Base-by-base conservation (phyloP, 2,888 invertebrate species). In the Minunthozetes semirufus region DNA sequence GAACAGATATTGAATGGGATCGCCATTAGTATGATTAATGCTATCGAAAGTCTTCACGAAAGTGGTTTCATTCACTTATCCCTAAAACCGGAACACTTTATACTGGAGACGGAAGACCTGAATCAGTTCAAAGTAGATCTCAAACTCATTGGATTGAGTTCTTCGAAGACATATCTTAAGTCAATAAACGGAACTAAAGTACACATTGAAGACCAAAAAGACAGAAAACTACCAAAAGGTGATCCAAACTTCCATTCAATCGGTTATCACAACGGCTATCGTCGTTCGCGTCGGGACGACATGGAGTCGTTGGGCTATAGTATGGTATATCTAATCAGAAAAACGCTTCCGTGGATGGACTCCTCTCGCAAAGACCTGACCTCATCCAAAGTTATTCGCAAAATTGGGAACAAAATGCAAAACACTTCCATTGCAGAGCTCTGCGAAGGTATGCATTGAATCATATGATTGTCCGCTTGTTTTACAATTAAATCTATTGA, bases 241-340 rank as follows among this genome's bases (percentile, higher is more conserved):
- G 33, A 50, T 19, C 50, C 56, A 29, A 50, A 56, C 27, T 71
- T 53, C 27, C 50, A 29, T 15, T 71, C 72, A 17, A 50, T 71
- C n/a, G 56, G 56, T 48, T 50, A 27, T 17, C 72, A 71, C 48
- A 71, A 56, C 17, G 72, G 72, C 1, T 56, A 6, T 42, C 15
- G 56, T 0, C 72, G 29, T 4, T 71, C 72, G n/a, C 72, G 72
- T 27, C 46, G 72, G 29, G 72, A 71, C 33, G 70, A 70, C 38
- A 70, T 70, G 70, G 70, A 70, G 22, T 70, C 70, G 22, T 13
- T 70, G 22, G 70, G 70, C 13, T 70, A 70, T 25, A 22, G 46
- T 25, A 9, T 70, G 1, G 25, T 70, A 17, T 70, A 70, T 50
- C 1, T 70, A 13, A 13, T 15, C 3, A 70, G 6, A 27, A 42